phyloP scores from a whole-genome alignment of 37 sponge, comb jelly and placozoan genomes.

The Aplysina aerophoba region DNA sequence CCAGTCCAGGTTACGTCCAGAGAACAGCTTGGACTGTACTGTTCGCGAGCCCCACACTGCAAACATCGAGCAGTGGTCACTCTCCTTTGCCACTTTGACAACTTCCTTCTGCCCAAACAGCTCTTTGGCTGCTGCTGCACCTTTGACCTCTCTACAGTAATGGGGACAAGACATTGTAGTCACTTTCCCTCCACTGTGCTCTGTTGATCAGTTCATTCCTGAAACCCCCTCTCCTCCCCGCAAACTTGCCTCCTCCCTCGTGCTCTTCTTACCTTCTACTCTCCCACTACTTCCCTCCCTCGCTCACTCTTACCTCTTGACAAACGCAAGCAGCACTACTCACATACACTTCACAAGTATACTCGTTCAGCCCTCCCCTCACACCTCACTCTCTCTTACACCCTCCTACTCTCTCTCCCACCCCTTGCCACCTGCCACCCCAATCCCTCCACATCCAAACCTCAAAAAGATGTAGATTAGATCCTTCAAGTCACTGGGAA shows the following conservation, averaged over 20 bases:
- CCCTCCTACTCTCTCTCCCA: constrained; percentile 1
- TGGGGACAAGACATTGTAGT: too few species aligned
- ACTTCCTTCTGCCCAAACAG: neutral
- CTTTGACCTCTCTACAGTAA: neutral
- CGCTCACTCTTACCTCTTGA: neutral
- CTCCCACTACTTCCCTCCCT: neutral
- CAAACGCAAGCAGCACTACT: too few species aligned
- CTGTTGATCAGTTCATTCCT: too few species aligned
- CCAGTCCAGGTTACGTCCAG: constrained; percentile 78
- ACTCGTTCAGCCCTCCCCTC: too few species aligned
- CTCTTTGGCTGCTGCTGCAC: neutral
- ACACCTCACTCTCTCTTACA: neutral
- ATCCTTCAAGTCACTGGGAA: constrained; percentile 62
- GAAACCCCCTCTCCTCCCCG: too few species aligned
- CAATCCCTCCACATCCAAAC: neutral
- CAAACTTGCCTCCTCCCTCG: too few species aligned
- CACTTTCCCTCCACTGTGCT: too few species aligned
- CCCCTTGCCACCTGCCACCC: neutral
- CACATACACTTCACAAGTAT: neutral
- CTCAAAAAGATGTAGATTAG: constrained; percentile 48
- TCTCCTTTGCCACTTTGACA: neutral
- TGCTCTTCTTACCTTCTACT: too few species aligned
- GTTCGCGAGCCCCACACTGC: constrained; percentile 74
- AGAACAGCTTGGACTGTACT: constrained; percentile 44
- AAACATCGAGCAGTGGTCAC: constrained; percentile 66